Conservation (phyloP, 2,113 vertebrate genomes). For the Ceuthmochares aereus region DNA sequence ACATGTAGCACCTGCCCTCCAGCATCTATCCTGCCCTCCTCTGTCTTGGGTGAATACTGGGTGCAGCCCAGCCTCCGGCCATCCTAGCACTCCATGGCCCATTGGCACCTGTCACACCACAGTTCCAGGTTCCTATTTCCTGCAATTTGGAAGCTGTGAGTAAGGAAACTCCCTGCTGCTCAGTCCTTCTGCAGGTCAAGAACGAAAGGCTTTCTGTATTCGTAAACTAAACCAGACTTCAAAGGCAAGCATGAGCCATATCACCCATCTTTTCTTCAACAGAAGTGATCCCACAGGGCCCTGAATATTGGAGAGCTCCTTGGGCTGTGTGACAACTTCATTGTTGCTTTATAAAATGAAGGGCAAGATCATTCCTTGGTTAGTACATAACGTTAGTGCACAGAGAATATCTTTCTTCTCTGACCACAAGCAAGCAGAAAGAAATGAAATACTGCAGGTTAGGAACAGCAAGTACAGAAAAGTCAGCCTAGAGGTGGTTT, state of each 20-base stretch:
- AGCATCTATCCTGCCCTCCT: background rate
- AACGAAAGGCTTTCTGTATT: background rate
- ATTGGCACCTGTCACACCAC: accelerated
- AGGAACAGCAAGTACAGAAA: background rate
- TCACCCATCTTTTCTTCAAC: background rate
- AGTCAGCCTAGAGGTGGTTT: background rate
- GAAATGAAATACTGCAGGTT: background rate
- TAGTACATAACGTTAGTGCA: background rate
- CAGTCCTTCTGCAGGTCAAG: background rate
- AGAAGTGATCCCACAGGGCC: background rate
- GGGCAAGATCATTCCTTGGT: background rate
- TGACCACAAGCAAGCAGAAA: background rate
- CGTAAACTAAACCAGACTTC: background rate
- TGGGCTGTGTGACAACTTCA: background rate
- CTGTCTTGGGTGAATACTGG: background rate
- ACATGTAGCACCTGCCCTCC: accelerated
- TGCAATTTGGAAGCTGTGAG: background rate
- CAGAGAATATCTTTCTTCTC: background rate
- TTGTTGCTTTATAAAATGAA: background rate
- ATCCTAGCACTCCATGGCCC: accelerated
- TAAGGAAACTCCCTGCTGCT: background rate
- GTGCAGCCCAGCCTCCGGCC: background rate
- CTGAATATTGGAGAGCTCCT: background rate
- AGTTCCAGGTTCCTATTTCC: accelerated
- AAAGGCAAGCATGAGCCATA: background rate